These are phyloP conservation scores for Picathartes gymnocephalus DNA, from an alignment of 2,113 vertebrate genomes.

Conservation along the genomic window DNA sequence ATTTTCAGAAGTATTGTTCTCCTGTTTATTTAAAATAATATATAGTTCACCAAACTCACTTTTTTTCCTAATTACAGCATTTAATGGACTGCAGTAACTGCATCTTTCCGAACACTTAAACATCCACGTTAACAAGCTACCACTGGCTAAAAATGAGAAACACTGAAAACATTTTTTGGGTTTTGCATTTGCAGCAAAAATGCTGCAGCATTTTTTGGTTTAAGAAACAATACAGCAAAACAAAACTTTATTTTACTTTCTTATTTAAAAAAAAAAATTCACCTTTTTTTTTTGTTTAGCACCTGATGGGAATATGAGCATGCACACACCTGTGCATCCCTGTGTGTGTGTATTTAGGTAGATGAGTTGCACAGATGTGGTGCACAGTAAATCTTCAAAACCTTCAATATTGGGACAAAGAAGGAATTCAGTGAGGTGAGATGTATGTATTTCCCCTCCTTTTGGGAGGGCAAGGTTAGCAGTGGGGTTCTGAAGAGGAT, in stretches of 20 bases:
- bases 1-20: not conserved
- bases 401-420: not conserved
- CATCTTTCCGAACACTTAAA: not conserved
- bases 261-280: not conserved
- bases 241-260: not conserved
- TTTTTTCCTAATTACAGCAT: not conserved
- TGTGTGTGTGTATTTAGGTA: not conserved
- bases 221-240: not conserved
- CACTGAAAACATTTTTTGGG: not conserved
- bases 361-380: not conserved
- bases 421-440: not conserved
- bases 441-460: not conserved
- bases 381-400: not conserved
- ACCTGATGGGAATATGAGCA: rapidly evolving
- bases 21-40: not conserved
- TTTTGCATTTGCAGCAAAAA: too few species aligned
- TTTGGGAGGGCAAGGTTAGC: not conserved
- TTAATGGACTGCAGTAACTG: not conserved
- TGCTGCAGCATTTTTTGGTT: not conserved
- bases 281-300: not conserved
- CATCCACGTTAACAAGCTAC: not conserved
- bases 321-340: not conserved
- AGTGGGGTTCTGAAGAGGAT: not conserved
- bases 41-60: not conserved
- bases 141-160: not conserved